Conservation (phyloP, 1,140 invertebrate species). For the Drosophila tani region DNA sequence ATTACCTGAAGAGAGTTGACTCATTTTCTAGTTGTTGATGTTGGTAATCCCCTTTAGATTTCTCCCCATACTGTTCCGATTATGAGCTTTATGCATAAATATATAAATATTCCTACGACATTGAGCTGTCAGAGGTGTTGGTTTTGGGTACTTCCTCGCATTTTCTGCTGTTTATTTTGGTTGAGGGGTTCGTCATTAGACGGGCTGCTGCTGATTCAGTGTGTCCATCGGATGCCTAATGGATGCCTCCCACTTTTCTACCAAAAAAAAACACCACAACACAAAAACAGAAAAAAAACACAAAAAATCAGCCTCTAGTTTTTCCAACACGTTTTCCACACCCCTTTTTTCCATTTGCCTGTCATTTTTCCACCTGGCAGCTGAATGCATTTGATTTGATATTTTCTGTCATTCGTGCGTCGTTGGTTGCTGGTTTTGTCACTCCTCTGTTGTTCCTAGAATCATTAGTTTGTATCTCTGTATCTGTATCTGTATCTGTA, state of each 20-base stretch:
- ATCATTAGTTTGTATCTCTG: conserved; percentile 35
- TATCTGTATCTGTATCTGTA: conserved; percentile 4
- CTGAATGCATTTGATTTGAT: conserved; percentile 72
- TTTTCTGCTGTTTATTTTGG: conserved; percentile 58
- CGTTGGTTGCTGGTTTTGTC: conserved; percentile 30
- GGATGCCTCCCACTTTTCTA: conserved; percentile 30
- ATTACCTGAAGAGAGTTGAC: conserved; percentile 14
- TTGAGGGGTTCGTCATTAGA: conserved; percentile 56
- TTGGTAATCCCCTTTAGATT: conserved; percentile 17
- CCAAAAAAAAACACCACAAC: background rate
- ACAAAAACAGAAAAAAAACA: too few species aligned
- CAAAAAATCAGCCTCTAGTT: background rate
- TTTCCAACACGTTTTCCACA: conserved; percentile 19
- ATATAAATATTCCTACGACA: conserved; percentile 31
- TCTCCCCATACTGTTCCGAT: conserved; percentile 24
- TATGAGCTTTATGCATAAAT: conserved; percentile 5
- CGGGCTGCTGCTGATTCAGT: conserved; percentile 26
- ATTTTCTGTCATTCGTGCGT: conserved; percentile 58
- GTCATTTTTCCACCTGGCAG: conserved; percentile 62
- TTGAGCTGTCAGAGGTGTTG: conserved; percentile 60
- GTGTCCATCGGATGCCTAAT: conserved; percentile 43
- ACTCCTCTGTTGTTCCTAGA: conserved; percentile 36
- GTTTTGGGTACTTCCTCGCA: conserved; percentile 14
- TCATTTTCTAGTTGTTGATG: conserved; percentile 8
- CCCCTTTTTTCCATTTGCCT: conserved; percentile 7